A percentile compares a stretch with the other conserved stretches of the same genome.
Conservation (phyloP, 1,140 invertebrate species). For the Plodia interpunctella region DNA sequence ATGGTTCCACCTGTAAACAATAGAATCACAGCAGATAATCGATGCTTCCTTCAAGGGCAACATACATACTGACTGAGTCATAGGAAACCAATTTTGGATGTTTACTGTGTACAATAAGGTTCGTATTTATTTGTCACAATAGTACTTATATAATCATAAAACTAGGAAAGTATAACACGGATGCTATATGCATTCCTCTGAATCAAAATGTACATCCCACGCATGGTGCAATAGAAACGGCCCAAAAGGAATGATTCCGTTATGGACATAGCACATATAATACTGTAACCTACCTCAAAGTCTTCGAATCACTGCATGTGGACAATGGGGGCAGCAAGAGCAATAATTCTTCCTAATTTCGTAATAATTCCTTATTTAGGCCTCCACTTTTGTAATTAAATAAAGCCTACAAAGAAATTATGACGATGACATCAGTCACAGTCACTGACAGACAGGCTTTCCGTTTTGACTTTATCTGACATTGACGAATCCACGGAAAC, state of each 20-base stretch:
- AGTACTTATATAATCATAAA: neutral
- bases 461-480: constrained; percentile 14
- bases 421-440: constrained; percentile 42
- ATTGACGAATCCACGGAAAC: neutral
- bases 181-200: neutral
- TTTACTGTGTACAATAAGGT: neutral
- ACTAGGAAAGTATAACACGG: neutral
- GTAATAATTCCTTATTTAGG: constrained; percentile 6
- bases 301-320: constrained; percentile 25
- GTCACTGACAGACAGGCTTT: constrained; percentile 17
- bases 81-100: neutral
- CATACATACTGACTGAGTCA: constrained; percentile 19
- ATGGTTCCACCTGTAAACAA: constrained; percentile 49
- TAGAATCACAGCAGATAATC: constrained; percentile 14
- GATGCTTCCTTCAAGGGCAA: constrained; percentile 35
- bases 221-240: constrained; percentile 48
- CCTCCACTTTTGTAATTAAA: constrained; percentile 22
- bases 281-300: constrained; percentile 33
- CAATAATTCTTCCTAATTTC: constrained; percentile 1
- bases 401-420: constrained; percentile 28
- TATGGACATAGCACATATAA: constrained; percentile 13
- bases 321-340: neutral
- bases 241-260: constrained; percentile 34
- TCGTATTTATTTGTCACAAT: neutral
- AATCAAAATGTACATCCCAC: constrained; percentile 57